Percentiles rank a stretch among this genome's conserved stretches.
phyloP scores from a whole-genome alignment of 2,888 invertebrate genomes.

The Ennomos erosarius region DNA sequence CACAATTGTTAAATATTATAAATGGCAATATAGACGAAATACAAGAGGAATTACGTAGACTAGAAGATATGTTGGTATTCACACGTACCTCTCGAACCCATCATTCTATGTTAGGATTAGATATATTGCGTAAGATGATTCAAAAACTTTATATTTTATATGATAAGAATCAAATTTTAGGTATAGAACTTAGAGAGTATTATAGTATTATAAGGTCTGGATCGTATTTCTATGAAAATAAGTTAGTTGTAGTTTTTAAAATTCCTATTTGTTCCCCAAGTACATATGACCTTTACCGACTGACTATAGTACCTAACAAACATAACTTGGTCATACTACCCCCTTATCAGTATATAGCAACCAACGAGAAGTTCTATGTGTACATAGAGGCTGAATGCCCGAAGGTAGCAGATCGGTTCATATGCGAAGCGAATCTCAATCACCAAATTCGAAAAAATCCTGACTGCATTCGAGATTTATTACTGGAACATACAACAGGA shows the following conservation, averaged over 20 bases:
- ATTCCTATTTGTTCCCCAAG: constrained; percentile 10
- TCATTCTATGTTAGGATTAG: too few species aligned
- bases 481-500: too few species aligned
- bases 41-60: too few species aligned
- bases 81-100: too few species aligned
- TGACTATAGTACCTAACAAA: constrained; percentile 11
- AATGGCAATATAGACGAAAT: too few species aligned
- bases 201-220: constrained; percentile 22
- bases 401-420: neutral
- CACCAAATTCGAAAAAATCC: too few species aligned
- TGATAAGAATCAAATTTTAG: constrained; percentile 3
- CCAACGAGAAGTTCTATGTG: neutral
- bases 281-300: constrained; percentile 11
- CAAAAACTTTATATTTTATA: constrained; percentile 3
- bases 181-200: constrained; percentile 24
- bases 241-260: constrained; percentile 20
- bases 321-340: constrained; percentile 9
- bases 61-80: too few species aligned
- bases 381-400: constrained; percentile 3
- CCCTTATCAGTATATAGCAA: constrained; percentile 15
- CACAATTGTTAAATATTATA: too few species aligned
- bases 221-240: constrained; percentile 10
- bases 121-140: neutral
- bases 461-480: too few species aligned
- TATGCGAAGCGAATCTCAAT: neutral